Evolutionary conservation across 2,113 vertebrate species (phyloP).

Genomic region (Morone chrysops): DNA sequence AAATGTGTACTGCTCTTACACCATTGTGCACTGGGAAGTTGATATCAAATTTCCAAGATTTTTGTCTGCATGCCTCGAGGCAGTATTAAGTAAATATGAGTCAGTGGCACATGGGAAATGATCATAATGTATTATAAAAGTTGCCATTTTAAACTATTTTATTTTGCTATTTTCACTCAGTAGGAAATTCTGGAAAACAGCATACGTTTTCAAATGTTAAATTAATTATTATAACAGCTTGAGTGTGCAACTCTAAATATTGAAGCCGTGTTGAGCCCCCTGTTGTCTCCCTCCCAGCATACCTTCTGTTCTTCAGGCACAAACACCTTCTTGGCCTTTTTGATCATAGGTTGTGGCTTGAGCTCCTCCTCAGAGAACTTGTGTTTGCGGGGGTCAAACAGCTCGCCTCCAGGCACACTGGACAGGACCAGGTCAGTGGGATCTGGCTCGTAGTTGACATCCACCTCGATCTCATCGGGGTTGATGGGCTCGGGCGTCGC

Average conservation of each 20-base stretch:
- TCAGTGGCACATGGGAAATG: too few species aligned
- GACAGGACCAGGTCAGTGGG: constrained; percentile 96
- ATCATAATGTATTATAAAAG: too few species aligned
- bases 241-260: too few species aligned
- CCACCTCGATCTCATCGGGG: constrained; percentile 91
- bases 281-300: constrained; percentile 33
- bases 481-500: constrained; percentile 87
- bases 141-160: too few species aligned
- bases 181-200: neutral
- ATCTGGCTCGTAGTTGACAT: constrained; percentile 94
- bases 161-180: too few species aligned
- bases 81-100: too few species aligned
- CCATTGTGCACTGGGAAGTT: rapidly evolving
- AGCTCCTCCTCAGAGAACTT: constrained; percentile 96
- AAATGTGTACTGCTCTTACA: neutral
- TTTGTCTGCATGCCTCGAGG: neutral
- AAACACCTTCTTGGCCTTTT: constrained; percentile 98
- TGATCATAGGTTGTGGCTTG: constrained; percentile 98
- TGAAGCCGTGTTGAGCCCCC: too few species aligned
- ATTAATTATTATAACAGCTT: too few species aligned
- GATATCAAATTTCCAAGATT: neutral
- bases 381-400: constrained; percentile 96
- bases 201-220: too few species aligned
- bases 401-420: constrained; percentile 94
- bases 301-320: constrained; percentile 96